These are phyloP conservation scores for Callionymus lyra DNA, from an alignment of 2,113 vertebrate species.

Conservation along the genomic window DNA sequence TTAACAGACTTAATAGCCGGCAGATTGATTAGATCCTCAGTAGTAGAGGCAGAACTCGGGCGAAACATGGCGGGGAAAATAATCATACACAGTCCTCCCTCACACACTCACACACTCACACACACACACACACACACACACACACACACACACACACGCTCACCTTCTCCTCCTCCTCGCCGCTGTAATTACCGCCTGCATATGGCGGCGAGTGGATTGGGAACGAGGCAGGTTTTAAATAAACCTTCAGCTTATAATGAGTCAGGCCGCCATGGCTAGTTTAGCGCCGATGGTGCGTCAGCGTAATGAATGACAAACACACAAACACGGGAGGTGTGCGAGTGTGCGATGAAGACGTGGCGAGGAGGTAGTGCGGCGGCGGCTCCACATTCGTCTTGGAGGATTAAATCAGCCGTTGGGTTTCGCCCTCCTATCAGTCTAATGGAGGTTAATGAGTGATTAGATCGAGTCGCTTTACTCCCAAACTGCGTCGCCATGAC, in stretches of 20 bases:
- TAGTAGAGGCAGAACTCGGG: slow-evolving; percentile 99
- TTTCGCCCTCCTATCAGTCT: slow-evolving; percentile 65
- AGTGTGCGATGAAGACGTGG: slow-evolving; percentile 20
- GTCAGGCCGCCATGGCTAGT: slow-evolving; percentile 73
- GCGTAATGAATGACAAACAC: slow-evolving; percentile 65
- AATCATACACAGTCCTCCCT: slow-evolving; percentile 62
- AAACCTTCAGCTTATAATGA: slow-evolving; percentile 76
- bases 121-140: slow-evolving; percentile 55
- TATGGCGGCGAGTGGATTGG: slow-evolving; percentile 87
- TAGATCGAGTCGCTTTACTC: slow-evolving; percentile 62
- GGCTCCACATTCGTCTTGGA: background rate
- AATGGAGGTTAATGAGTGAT: slow-evolving; percentile 68
- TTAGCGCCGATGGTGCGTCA: slow-evolving; percentile 70
- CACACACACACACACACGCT: slow-evolving; percentile 63
- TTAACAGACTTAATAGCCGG: slow-evolving; percentile 99
- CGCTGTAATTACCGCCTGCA: slow-evolving; percentile 94
- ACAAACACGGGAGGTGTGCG: slow-evolving; percentile 3
- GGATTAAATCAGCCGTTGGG: slow-evolving; percentile 59
- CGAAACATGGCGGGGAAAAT: slow-evolving; percentile 97
- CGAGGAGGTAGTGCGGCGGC: background rate
- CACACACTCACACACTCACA: slow-evolving; percentile 25
- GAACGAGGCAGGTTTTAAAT: slow-evolving; percentile 80
- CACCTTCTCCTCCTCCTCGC: slow-evolving; percentile 85
- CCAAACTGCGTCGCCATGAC: slow-evolving; percentile 32
- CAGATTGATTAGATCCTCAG: slow-evolving; percentile 99